A percentile compares a stretch with the other conserved stretches of the same genome.
Evolutionary conservation across 2,797 vertebrate species (phyloP).

Genomic region (Lateolabrax maculatus): DNA sequence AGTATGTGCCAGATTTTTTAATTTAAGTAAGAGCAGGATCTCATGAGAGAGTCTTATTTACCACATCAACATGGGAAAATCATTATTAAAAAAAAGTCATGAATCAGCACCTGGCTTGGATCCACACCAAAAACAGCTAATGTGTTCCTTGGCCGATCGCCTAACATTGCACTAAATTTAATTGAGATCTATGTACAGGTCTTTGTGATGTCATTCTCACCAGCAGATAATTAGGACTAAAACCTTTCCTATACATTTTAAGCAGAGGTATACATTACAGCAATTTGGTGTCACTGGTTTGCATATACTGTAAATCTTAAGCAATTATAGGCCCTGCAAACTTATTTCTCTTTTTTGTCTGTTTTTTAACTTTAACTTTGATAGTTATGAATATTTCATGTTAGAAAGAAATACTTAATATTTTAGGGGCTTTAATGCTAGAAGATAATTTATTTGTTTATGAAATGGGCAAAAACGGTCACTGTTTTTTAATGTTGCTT

Average conservation of each 20-base stretch:
- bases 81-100: background rate
- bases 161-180: background rate
- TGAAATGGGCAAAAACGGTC: background rate
- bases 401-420: background rate
- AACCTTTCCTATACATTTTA: background rate
- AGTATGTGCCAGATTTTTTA: background rate
- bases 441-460: background rate
- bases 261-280: background rate
- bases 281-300: background rate
- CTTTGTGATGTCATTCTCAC: background rate
- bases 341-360: background rate
- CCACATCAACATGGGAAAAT: background rate
- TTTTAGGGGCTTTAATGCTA: background rate
- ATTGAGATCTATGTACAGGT: slow-evolving; percentile 3
- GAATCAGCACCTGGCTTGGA: slow-evolving; percentile 26
- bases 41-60: slow-evolving; percentile 3
- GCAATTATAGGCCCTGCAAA: background rate
- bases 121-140: background rate
- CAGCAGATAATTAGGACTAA: background rate
- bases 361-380: too few relatives aligned
- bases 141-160: background rate
- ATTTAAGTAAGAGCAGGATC: slow-evolving; percentile 6
- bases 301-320: background rate
- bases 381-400: background rate
- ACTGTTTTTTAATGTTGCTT: too few relatives aligned